phyloP scores from a whole-genome alignment of 1,140 invertebrate genomes.

The Melanaphis sacchari region DNA sequence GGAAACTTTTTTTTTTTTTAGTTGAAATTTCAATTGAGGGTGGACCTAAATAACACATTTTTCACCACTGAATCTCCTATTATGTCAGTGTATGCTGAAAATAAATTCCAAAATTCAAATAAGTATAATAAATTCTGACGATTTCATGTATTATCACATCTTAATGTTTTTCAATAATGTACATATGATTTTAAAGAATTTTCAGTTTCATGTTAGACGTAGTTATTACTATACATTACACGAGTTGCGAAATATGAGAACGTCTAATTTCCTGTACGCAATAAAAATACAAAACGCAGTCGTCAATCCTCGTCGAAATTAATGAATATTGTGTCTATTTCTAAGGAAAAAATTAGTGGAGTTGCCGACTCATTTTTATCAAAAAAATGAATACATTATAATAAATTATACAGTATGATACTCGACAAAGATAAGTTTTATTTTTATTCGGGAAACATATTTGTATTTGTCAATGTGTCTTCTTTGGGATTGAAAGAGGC shows the following conservation, averaged over 20 bases:
- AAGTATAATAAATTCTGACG: background rate
- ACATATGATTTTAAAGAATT: background rate
- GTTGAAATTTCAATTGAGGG: too few species aligned
- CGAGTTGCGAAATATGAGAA: background rate
- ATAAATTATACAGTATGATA: slow-evolving; percentile 23
- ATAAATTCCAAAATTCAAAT: background rate
- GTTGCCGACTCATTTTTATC: slow-evolving; percentile 9
- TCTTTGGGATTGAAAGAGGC: slow-evolving; percentile 34
- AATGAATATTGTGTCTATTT: background rate
- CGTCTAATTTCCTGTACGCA: background rate
- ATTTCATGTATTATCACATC: background rate
- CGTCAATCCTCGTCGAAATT: background rate
- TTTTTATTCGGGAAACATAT: slow-evolving; percentile 41
- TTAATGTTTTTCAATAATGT: background rate
- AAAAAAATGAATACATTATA: slow-evolving; percentile 30
- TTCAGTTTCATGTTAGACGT: background rate
- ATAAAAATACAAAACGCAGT: background rate
- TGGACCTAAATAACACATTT: too few species aligned
- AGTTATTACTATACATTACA: background rate
- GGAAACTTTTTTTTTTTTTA: too few species aligned
- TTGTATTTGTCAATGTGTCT: slow-evolving; percentile 37
- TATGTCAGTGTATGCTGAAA: background rate
- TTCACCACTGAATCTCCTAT: background rate
- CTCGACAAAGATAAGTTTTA: slow-evolving; percentile 25
- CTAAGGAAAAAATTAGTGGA: background rate